A percentile compares a stretch with the other conserved stretches of the same genome.
phyloP scores from a whole-genome alignment of 2,113 vertebrate genomes.

The Catharus bicknelli region DNA sequence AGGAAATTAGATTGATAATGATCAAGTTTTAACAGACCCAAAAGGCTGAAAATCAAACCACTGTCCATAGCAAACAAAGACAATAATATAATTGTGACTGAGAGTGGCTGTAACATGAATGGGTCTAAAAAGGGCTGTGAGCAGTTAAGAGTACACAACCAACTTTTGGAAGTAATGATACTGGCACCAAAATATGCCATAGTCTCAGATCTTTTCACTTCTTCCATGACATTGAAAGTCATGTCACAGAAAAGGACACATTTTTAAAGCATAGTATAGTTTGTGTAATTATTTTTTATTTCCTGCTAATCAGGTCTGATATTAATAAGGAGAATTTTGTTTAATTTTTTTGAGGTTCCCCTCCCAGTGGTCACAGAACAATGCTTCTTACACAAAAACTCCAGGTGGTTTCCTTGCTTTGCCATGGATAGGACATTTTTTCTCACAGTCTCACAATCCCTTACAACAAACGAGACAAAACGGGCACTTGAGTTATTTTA shows the following conservation, averaged over 20 bases:
- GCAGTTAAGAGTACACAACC: not conserved
- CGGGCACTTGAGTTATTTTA: not conserved
- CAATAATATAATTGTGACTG: not conserved
- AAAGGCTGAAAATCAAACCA: not conserved
- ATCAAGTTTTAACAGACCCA: not conserved
- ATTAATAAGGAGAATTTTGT: not conserved
- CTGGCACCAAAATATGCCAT: not conserved
- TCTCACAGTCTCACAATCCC: not conserved
- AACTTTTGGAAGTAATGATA: not conserved
- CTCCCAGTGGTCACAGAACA: not conserved
- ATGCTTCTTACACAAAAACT: not conserved
- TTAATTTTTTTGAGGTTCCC: not conserved
- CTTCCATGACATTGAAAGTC: not conserved
- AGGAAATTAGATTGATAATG: not conserved
- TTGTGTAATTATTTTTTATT: not conserved
- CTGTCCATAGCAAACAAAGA: not conserved
- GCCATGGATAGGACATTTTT: not conserved
- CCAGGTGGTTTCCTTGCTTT: not conserved
- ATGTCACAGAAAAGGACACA: not conserved
- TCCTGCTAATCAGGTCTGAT: not conserved
- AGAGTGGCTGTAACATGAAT: rapidly evolving
- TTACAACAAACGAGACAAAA: not conserved
- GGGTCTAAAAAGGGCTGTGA: not conserved
- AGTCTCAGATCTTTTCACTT: not conserved
- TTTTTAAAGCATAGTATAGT: not conserved